Conservation (phyloP, 2,888 invertebrate genomes). For the Hanleya hanleyi region DNA sequence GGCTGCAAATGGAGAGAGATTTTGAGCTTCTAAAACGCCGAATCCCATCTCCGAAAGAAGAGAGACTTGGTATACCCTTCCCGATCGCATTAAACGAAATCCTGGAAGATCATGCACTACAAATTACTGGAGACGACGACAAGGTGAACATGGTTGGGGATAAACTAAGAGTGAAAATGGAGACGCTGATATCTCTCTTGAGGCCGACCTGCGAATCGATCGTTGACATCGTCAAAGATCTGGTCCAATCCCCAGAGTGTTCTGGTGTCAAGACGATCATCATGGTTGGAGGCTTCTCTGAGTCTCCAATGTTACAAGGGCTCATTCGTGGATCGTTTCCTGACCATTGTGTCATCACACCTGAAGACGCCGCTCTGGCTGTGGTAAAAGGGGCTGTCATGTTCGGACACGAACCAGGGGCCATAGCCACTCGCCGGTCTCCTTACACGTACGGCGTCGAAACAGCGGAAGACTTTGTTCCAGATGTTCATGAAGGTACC, state of each 20-base stretch:
- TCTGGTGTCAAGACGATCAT: background rate
- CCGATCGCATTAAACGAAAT: background rate
- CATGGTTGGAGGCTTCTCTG: slow-evolving; percentile 23
- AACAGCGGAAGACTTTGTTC: slow-evolving; percentile 13
- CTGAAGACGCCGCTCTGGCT: slow-evolving; percentile 29
- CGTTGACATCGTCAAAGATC: slow-evolving; percentile 1
- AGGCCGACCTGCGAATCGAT: slow-evolving; percentile 16
- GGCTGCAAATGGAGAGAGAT: slow-evolving; percentile 30
- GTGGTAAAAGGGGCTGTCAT: slow-evolving; percentile 13
- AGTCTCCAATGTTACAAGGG: slow-evolving; percentile 29
- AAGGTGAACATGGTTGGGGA: background rate
- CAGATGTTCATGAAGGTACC: slow-evolving; percentile 3
- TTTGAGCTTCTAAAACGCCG: slow-evolving; percentile 32
- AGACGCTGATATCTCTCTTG: background rate
- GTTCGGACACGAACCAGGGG: slow-evolving; percentile 5
- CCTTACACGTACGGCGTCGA: slow-evolving; percentile 25
- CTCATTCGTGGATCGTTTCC: slow-evolving; percentile 17
- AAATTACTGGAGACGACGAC: background rate
- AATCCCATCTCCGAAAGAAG: slow-evolving; percentile 19
- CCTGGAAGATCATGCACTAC: background rate
- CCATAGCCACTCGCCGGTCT: slow-evolving; percentile 28
- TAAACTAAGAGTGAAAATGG: background rate
- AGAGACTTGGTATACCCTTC: slow-evolving; percentile 16
- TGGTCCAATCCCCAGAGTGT: slow-evolving; percentile 3
- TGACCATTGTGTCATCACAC: slow-evolving; percentile 17